phyloP scores from a whole-genome alignment of 2,888 invertebrate genomes.

The Campoplex nolae region DNA sequence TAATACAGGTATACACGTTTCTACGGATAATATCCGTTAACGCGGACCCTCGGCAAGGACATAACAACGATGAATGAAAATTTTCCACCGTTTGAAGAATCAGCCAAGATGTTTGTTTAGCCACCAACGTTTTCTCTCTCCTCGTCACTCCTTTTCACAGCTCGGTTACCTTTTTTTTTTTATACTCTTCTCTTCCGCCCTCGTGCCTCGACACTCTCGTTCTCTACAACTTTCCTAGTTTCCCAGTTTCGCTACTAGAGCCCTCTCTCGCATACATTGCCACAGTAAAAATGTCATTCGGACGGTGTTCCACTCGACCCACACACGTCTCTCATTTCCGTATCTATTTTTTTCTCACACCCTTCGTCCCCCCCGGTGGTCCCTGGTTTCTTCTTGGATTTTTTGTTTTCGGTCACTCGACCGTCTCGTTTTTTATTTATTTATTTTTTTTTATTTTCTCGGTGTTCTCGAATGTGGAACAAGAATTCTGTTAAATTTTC shows the following conservation, averaged over 20 bases:
- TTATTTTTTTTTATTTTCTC: too few relatives aligned
- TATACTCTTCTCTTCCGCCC: slow-evolving; percentile 27
- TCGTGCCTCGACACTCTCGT: slow-evolving; percentile 55
- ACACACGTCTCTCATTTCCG: slow-evolving; percentile 8
- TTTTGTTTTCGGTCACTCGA: slow-evolving; percentile 2
- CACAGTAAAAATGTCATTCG: slow-evolving; percentile 61
- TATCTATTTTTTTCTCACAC: slow-evolving; percentile 6
- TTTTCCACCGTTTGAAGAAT: slow-evolving; percentile 77
- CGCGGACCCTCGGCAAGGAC: slow-evolving; percentile 33
- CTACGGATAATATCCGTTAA: too few relatives aligned
- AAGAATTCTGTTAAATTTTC: slow-evolving; percentile 26
- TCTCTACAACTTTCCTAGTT: slow-evolving; percentile 28
- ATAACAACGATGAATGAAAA: slow-evolving; percentile 75
- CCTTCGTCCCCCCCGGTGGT: neutral
- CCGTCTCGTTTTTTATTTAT: neutral
- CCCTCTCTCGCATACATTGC: slow-evolving; percentile 17
- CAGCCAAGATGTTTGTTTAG: slow-evolving; percentile 69
- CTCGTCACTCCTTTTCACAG: slow-evolving; percentile 1
- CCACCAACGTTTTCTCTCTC: slow-evolving; percentile 17
- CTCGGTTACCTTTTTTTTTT: slow-evolving; percentile 30
- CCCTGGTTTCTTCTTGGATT: slow-evolving; percentile 3
- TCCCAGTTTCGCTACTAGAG: neutral
- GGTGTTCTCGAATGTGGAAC: slow-evolving; percentile 35
- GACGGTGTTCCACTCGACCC: slow-evolving; percentile 46
- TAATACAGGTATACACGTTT: neutral